Conservation (phyloP, 2,113 vertebrate species). For the Myrmophylax atrothorax region DNA sequence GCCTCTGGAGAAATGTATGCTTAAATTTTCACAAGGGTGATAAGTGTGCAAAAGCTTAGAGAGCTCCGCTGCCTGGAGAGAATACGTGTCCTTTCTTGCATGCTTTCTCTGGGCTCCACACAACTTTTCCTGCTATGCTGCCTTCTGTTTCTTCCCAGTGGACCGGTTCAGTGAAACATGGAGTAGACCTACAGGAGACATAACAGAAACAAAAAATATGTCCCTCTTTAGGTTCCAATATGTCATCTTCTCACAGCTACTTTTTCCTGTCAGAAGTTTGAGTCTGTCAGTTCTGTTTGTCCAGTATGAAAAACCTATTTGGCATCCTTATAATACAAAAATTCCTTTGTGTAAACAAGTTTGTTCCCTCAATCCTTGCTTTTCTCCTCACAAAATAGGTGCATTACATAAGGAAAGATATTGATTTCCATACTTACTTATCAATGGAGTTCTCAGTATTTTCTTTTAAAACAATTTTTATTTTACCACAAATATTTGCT, state of each 20-base stretch:
- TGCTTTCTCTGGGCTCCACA: background rate
- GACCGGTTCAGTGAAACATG: background rate
- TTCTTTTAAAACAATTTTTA: background rate
- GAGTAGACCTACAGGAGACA: background rate
- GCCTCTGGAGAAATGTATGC: background rate
- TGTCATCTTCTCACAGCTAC: background rate
- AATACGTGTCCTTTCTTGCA: background rate
- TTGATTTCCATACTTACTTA: background rate
- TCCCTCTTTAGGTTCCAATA: background rate
- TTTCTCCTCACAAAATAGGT: background rate
- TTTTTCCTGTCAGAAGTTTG: background rate
- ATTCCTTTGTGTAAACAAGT: background rate
- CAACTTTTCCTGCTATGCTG: background rate
- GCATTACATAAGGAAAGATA: background rate
- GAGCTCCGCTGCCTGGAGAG: background rate
- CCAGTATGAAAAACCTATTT: background rate
- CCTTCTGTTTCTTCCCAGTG: background rate
- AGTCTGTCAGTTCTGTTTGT: background rate
- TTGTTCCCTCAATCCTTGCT: background rate
- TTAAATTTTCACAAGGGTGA: background rate
- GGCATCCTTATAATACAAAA: background rate
- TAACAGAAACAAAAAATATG: background rate
- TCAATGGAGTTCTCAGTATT: background rate
- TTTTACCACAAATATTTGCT: background rate
- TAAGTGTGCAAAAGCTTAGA: background rate